Percentiles rank a stretch among this genome's conserved stretches.
phyloP scores from a whole-genome alignment of 2,797 vertebrate species.

The Hybognathus amarus region DNA sequence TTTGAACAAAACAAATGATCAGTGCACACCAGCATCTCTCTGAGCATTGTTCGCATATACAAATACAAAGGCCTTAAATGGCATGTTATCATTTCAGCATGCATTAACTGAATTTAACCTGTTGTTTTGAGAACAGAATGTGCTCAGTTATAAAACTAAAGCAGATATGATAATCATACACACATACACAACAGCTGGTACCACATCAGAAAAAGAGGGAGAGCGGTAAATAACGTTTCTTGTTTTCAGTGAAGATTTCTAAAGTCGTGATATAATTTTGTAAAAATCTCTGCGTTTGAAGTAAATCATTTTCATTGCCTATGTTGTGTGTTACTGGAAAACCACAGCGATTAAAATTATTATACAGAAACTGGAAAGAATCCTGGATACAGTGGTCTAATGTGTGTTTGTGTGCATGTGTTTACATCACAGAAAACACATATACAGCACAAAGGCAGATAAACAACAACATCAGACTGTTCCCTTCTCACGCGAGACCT shows the following conservation, averaged over 20 bases:
- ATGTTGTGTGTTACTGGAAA: constrained; percentile 33
- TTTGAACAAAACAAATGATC: neutral
- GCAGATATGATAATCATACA: neutral
- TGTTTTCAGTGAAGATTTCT: constrained; percentile 14
- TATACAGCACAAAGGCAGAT: constrained; percentile 69
- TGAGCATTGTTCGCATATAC: neutral
- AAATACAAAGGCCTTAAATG: constrained; percentile 22
- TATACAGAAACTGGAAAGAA: constrained; percentile 43
- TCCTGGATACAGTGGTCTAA: constrained; percentile 50
- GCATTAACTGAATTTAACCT: neutral
- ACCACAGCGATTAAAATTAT: constrained; percentile 43
- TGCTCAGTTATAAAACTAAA: constrained; percentile 5
- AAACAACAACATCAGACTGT: constrained; percentile 69
- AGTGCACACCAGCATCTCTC: neutral
- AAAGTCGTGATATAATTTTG: constrained; percentile 7
- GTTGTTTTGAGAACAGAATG: neutral
- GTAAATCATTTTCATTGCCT: constrained; percentile 36
- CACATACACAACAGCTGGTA: neutral
- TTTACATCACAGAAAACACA: constrained; percentile 54
- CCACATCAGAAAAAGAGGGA: constrained; percentile 17
- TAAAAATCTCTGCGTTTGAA: constrained; percentile 31
- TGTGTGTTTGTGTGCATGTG: constrained; percentile 32
- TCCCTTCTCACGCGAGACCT: constrained; percentile 76
- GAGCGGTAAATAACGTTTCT: constrained; percentile 21
- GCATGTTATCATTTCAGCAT: neutral